These are phyloP conservation scores for Melieria picta DNA, from an alignment of 2,888 invertebrate species.

Conservation along the genomic window DNA sequence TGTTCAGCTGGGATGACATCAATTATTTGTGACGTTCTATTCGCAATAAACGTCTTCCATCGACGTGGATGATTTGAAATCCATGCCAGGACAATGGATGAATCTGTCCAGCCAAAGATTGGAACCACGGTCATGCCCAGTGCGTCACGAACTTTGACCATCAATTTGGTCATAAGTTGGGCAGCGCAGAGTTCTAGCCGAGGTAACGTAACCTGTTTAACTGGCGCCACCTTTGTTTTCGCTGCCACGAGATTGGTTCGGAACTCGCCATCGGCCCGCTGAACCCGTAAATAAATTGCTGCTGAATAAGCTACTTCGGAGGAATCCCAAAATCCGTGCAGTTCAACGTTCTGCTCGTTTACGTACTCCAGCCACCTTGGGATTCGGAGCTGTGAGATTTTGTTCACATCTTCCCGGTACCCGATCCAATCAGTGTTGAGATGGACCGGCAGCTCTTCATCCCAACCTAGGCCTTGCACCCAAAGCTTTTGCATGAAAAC, in stretches of 20 bases:
- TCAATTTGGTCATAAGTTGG: conserved; percentile 29
- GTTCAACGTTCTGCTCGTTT: conserved; percentile 1
- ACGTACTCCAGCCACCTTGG: conserved; percentile 8
- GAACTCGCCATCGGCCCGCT: conserved; percentile 14
- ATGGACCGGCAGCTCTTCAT: conserved; percentile 13
- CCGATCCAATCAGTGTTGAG: conserved; percentile 13
- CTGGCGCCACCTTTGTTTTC: conserved; percentile 27
- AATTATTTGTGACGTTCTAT: conserved; percentile 32
- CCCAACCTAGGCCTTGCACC: conserved; percentile 24
- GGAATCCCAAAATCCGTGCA: conserved; percentile 20
- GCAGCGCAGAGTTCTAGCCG: conserved; percentile 34
- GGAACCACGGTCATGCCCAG: neutral
- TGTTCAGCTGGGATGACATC: conserved; percentile 19
- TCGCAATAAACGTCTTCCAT: conserved; percentile 39
- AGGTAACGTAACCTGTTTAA: conserved; percentile 31
- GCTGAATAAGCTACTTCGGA: conserved; percentile 33
- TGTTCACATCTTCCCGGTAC: neutral
- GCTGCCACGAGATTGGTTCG: conserved; percentile 20
- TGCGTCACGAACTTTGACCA: conserved; percentile 21
- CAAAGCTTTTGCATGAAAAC: conserved; percentile 31
- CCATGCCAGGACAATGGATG: conserved; percentile 32
- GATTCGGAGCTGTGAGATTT: conserved; percentile 4
- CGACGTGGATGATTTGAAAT: conserved; percentile 32
- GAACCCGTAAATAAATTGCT: conserved; percentile 28
- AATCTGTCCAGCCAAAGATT: conserved; percentile 34